Base-by-base conservation (phyloP, 2,113 vertebrate species). In the Rhabdomys dilectus region DNA sequence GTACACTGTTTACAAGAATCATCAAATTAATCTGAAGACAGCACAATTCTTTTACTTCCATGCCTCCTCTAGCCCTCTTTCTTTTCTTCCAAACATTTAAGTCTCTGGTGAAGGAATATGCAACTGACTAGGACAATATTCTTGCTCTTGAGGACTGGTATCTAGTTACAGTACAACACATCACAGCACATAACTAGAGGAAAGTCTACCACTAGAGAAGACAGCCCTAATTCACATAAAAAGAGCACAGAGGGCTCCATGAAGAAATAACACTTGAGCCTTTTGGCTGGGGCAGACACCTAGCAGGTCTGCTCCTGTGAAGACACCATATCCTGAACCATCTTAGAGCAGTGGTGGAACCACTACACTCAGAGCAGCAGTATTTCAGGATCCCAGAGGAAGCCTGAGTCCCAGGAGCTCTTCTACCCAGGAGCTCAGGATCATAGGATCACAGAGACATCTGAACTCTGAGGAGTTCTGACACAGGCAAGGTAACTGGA, bases 11-110 rank as follows among this genome's bases (percentile, higher is more conserved):
- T 31, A 87, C 26, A 93, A 94, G 80, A 45, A 51, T 36, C 58
- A 60, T 11, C 24, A 39, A 80, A 91, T 75, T 56, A 53, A 91
- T 91, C 24, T 51, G 24, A 31, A 24, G 15, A n/a, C 0, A 87
- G 12, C 51, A 48, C 31, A 72, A 34, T 86, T 64, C 48, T 75
- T 58, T 39, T 2, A 34, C 24, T 72, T 26, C 29, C 68, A 6
- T 80, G 22, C 31, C 1, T n/a, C 51, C 19, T 84, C 78, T 42
- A 34, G 42, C 51, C 64, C 11, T 34, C 11, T 56, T 58, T 62
- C 45, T 58, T 60, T 82, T 12, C 76, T 94, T 93, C 56, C 66
- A 93, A 96, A 93, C 51, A 80, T 73, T 70, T 81, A 91, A 58
- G 19, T 81, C 34, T 96, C 66, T 68, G 42, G 45, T 87, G 36